Percentiles rank a stretch among this genome's conserved stretches.
phyloP scores from a whole-genome alignment of 2,113 vertebrate species.

The Nesogale talazaci region DNA sequence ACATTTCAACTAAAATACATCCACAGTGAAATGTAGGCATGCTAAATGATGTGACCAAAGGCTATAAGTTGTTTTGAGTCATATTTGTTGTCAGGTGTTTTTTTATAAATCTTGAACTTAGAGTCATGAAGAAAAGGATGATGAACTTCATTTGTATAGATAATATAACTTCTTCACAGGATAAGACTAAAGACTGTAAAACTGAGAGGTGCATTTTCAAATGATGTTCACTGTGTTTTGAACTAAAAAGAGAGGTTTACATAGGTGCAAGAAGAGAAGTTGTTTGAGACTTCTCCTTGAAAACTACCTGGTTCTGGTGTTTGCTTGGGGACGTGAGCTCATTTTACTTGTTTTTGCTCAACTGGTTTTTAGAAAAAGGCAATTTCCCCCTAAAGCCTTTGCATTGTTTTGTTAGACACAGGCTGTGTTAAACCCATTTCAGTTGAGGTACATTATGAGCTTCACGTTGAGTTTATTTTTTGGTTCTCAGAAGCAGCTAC shows the following conservation, averaged over 20 bases:
- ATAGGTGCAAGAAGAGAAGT: not conserved
- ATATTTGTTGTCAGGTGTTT: not conserved
- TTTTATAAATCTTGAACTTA: not conserved
- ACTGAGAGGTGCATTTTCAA: not conserved
- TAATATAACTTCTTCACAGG: not conserved
- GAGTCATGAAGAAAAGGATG: not conserved
- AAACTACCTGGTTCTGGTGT: not conserved
- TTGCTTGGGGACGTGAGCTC: not conserved
- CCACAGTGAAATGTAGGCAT: not conserved
- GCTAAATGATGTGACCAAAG: not conserved
- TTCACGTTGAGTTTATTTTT: not conserved
- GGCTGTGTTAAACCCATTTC: not conserved
- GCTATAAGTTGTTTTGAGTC: not conserved
- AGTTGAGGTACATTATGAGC: not conserved
- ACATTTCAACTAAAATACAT: not conserved
- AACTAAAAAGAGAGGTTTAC: not conserved
- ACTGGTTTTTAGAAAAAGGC: not conserved
- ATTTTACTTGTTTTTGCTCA: not conserved
- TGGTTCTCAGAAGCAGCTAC: not conserved
- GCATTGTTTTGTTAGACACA: not conserved
- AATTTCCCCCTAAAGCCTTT: not conserved
- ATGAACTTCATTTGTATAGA: not conserved
- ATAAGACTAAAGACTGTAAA: not conserved
- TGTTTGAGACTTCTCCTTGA: not conserved
- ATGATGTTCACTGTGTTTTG: not conserved